Percentiles rank a stretch among this genome's conserved stretches.
Evolutionary conservation across 2,888 invertebrate genomes (phyloP).

Genomic region (Hesperia comma): DNA sequence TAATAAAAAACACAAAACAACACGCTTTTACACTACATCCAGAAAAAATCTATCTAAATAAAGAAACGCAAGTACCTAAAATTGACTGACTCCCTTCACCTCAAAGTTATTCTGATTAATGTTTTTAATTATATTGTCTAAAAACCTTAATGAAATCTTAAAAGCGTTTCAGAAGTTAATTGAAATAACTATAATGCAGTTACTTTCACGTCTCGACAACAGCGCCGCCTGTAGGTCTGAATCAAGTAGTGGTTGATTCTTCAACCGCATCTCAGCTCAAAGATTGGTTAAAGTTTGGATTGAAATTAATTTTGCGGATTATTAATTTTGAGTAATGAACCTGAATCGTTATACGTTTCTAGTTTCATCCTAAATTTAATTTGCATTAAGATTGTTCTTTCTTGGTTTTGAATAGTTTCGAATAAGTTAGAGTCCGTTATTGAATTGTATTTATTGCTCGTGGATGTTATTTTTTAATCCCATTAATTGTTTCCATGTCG

Average conservation of each 20-base stretch:
- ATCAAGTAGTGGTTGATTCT: no score
- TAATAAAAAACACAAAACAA: no score
- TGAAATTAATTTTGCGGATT: conserved; percentile 79
- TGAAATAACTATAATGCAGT: conserved; percentile 19
- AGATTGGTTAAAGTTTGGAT: conserved; percentile 72
- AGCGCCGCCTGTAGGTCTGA: conserved; percentile 56
- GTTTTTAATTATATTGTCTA: neutral
- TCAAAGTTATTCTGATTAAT: no score
- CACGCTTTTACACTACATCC: no score
- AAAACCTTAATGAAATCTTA: neutral
- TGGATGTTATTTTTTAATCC: no score
- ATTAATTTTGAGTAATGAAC: conserved; percentile 80
- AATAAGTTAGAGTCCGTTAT: no score
- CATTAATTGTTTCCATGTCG: no score
- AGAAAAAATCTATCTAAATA: no score
- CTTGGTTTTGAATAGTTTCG: neutral
- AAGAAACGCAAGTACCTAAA: no score
- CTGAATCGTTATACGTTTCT: conserved; percentile 55
- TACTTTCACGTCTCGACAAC: conserved; percentile 52
- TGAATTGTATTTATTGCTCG: no score
- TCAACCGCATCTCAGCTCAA: conserved; percentile 57
- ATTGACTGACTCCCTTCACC: no score
- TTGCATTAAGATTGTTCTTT: neutral
- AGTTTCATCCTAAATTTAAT: conserved; percentile 33
- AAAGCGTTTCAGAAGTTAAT: conserved; percentile 11